Evolutionary conservation across 2,888 invertebrate species (phyloP), one percentile per base, ranked within the genome.

Genomic region (Eupeodes luniger): DNA sequence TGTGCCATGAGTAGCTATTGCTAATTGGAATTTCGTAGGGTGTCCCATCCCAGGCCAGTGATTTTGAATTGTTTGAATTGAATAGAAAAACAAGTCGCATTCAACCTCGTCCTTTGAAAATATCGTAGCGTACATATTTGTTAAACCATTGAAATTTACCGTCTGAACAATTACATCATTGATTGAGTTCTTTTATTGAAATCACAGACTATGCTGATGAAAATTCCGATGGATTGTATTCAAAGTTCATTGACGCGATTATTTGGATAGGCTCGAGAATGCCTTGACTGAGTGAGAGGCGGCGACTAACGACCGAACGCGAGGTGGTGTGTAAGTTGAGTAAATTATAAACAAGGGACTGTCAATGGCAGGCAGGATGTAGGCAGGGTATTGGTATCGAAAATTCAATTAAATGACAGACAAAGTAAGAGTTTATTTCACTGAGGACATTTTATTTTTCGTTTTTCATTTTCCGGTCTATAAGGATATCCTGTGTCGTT

Each of bases 101-200:
- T 72, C 72, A 59, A 19, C 9, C 47, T 79, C 19, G 6, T 40
- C 6, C 5, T 14, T 7, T 14, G 14, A 27, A 27, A 27, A 27
- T 27, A 27, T 27, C 27, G 3, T 27, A 27, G 27, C 27, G 27
- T 3, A 27, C 11, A 2, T 53, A 10, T 10, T 16, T 12, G 27
- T 14, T 14, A 14, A 66, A 66, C 14, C 14, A 27, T 64, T 64
- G 44, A 44, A 66, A 47, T 47, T 62, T 47, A 69, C 14, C 67
- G 59, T 49, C 34, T 57, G 19, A 14, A 47, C 62, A 62, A 69
- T 79, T 62, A 79, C 53, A 62, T 72, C 11, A 70, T 79, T 72
- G 69, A 69, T 70, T 53, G 61, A 78, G 11, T 78, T 62, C 11
- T 61, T 49, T 70, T 69, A 61, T 61, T 62, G 49, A 47, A 64